These are phyloP conservation scores for Lampris megalopsis DNA, from an alignment of 2,113 vertebrate genomes.

Conservation along the genomic window DNA sequence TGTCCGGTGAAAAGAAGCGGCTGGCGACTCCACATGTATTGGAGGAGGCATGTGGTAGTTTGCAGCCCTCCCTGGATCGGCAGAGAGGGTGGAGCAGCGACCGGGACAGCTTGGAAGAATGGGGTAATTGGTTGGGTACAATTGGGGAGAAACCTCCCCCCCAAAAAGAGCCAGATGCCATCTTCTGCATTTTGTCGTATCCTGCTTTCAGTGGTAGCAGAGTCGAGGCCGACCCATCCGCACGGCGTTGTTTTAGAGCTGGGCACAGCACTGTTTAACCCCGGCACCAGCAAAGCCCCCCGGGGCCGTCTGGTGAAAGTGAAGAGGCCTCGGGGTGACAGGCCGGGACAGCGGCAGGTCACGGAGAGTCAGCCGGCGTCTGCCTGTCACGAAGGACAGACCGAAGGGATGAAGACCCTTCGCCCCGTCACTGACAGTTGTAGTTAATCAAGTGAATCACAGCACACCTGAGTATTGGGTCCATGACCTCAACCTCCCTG, in stretches of 20 bases:
- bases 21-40: too few species aligned
- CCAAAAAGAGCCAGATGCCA: too few species aligned
- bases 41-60: too few species aligned
- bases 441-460: slow-evolving; percentile 68
- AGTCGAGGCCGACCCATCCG: slow-evolving; percentile 24
- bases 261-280: slow-evolving; percentile 43
- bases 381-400: slow-evolving; percentile 52
- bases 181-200: too few species aligned
- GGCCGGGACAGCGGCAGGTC: slow-evolving; percentile 38
- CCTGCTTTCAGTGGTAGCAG: background rate
- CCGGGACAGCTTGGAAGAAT: too few species aligned
- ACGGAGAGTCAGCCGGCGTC: slow-evolving; percentile 32
- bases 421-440: slow-evolving; percentile 58
- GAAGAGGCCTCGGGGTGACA: slow-evolving; percentile 40
- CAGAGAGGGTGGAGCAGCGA: too few species aligned
- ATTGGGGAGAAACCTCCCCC: too few species aligned
- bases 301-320: slow-evolving; percentile 58
- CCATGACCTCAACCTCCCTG: slow-evolving; percentile 42
- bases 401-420: slow-evolving; percentile 50
- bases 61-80: too few species aligned
- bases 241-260: slow-evolving; percentile 18
- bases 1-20: too few species aligned
- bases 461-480: slow-evolving; percentile 66
- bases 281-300: slow-evolving; percentile 32
- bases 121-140: too few species aligned